Conservation (phyloP, 2,113 vertebrate species). For the Carlito syrichta region DNA sequence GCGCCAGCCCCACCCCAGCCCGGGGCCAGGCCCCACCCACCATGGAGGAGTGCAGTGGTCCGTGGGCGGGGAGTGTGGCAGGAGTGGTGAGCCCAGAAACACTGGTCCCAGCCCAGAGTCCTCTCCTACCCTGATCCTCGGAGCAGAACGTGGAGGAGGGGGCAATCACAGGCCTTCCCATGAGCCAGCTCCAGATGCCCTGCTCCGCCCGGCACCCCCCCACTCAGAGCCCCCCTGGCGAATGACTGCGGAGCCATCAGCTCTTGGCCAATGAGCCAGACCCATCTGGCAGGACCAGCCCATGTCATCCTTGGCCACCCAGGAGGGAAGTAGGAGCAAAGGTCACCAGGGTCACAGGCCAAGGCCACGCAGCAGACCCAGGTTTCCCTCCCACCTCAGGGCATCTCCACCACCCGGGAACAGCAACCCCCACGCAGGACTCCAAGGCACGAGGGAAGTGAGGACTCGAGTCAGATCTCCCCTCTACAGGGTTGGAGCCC, state of each 20-base stretch:
- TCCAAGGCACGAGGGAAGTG: neutral
- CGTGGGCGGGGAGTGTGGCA: neutral
- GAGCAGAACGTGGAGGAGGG: neutral
- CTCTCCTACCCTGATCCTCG: neutral
- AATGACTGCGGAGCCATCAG: neutral
- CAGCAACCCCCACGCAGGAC: neutral
- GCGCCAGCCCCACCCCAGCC: no score
- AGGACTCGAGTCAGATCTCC: neutral
- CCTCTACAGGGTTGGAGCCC: neutral
- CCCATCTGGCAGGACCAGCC: no score
- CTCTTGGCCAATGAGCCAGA: fast-evolving
- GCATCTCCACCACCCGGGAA: neutral
- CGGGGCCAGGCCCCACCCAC: neutral
- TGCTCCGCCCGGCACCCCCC: no score
- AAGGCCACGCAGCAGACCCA: neutral
- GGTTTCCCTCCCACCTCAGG: neutral
- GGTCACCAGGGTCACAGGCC: neutral
- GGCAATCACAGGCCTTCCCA: no score
- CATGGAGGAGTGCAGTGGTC: neutral
- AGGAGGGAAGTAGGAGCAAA: no score
- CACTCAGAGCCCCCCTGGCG: no score
- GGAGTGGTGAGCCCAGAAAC: neutral
- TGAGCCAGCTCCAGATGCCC: no score
- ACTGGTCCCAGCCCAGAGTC: neutral
- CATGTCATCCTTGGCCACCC: neutral